phyloP scores from a whole-genome alignment of 1,140 invertebrate genomes.

The Lepeophtheirus salmonis region DNA sequence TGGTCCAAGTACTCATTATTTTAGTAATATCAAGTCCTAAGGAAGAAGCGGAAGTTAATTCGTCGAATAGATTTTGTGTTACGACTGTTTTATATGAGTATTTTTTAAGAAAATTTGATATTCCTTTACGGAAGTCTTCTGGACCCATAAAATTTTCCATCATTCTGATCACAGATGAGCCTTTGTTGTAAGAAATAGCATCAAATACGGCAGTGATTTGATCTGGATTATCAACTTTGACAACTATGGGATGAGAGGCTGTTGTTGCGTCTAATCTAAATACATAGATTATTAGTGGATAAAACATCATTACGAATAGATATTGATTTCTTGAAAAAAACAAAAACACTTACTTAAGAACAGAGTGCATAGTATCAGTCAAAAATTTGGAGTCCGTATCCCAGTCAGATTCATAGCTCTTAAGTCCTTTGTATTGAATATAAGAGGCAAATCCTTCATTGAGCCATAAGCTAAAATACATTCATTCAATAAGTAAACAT shows the following conservation, averaged over 20 bases:
- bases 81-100: constrained; percentile 51
- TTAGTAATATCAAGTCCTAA: constrained; percentile 6
- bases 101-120: constrained; percentile 49
- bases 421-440: constrained; percentile 30
- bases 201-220: constrained; percentile 67
- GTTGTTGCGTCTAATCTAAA: constrained; percentile 28
- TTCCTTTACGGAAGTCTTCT: constrained; percentile 46
- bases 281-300: not conserved
- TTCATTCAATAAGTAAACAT: constrained; percentile 21
- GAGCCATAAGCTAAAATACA: constrained; percentile 33
- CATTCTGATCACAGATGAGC: constrained; percentile 70
- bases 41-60: constrained; percentile 31
- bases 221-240: constrained; percentile 43
- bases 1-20: constrained; percentile 31
- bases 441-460: constrained; percentile 41
- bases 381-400: constrained; percentile 31
- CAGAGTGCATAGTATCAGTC: constrained; percentile 27
- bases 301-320: too few relatives aligned
- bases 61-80: constrained; percentile 52
- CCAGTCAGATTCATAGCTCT: constrained; percentile 28
- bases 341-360: constrained; percentile 27
- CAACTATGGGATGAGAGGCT: constrained; percentile 36
- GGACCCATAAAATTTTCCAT: constrained; percentile 58
- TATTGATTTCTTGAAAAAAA: too few relatives aligned
- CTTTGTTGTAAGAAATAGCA: constrained; percentile 65